Conservation (phyloP, 2,797 vertebrate genomes). For the Meda fulgida region DNA sequence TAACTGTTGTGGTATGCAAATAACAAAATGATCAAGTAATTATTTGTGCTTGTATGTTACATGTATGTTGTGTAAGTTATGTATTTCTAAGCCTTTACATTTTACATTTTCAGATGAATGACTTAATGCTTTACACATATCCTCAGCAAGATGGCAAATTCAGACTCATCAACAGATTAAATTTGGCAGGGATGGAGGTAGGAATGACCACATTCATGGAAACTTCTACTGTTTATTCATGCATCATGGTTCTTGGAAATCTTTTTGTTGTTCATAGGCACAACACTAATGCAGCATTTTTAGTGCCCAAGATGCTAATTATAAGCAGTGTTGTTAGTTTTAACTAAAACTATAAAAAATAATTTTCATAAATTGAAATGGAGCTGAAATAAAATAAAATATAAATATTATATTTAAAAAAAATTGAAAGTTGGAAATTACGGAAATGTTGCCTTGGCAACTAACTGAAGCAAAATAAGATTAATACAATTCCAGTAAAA, state of each 20-base stretch:
- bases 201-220: neutral
- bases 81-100: neutral
- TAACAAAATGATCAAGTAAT: neutral
- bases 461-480: neutral
- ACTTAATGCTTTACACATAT: constrained; percentile 93
- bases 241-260: neutral
- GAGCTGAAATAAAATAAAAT: neutral
- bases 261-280: too few relatives aligned
- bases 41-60: neutral
- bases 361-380: neutral
- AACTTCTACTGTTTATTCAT: neutral
- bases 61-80: neutral
- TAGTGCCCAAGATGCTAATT: neutral
- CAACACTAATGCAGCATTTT: neutral
- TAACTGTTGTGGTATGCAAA: neutral
- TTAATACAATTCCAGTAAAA: neutral
- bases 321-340: neutral
- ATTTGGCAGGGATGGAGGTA: constrained; percentile 90
- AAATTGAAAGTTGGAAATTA: too few relatives aligned
- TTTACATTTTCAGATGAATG: constrained; percentile 86
- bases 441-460: neutral
- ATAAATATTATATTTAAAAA: neutral
- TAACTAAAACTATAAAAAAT: neutral
- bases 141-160: constrained; percentile 97
- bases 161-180: constrained; percentile 87